A percentile compares a stretch with the other conserved stretches of the same genome.
These are phyloP conservation scores for Genyomyrus donnyi DNA, from an alignment of 2,113 vertebrate species.

Conservation along the genomic window DNA sequence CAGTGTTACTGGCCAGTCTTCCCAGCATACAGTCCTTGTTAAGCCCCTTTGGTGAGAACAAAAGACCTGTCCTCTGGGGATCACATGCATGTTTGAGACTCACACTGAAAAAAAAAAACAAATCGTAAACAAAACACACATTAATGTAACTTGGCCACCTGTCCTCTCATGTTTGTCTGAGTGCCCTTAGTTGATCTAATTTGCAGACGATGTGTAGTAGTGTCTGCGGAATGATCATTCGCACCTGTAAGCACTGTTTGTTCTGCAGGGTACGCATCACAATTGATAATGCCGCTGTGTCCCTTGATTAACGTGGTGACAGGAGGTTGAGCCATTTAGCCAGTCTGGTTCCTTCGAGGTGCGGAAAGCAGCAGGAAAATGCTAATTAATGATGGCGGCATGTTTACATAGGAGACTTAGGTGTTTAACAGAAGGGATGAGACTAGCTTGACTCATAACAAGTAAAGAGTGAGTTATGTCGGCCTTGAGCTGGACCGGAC, in stretches of 20 bases:
- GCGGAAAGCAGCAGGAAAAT: neutral
- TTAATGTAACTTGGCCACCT: neutral
- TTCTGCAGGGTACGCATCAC: neutral
- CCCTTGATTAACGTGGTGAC: neutral
- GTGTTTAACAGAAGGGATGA: neutral
- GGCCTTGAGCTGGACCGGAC: neutral
- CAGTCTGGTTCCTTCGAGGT: neutral
- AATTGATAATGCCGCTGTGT: neutral
- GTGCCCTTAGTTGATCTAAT: slow-evolving; percentile 7
- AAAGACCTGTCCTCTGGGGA: neutral
- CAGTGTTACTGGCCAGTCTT: neutral
- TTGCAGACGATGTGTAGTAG: neutral
- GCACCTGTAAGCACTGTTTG: neutral
- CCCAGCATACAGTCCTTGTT: neutral
- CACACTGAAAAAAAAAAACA: neutral
- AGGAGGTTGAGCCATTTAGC: neutral
- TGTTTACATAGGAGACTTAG: neutral
- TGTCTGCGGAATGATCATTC: neutral
- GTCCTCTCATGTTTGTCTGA: neutral
- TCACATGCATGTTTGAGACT: neutral
- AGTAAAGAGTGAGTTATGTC: neutral
- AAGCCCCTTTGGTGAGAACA: neutral
- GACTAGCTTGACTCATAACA: neutral
- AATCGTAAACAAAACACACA: neutral
- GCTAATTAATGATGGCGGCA: neutral